phyloP scores from a whole-genome alignment of 2,888 invertebrate genomes.

The Steinernema hermaphroditum region DNA sequence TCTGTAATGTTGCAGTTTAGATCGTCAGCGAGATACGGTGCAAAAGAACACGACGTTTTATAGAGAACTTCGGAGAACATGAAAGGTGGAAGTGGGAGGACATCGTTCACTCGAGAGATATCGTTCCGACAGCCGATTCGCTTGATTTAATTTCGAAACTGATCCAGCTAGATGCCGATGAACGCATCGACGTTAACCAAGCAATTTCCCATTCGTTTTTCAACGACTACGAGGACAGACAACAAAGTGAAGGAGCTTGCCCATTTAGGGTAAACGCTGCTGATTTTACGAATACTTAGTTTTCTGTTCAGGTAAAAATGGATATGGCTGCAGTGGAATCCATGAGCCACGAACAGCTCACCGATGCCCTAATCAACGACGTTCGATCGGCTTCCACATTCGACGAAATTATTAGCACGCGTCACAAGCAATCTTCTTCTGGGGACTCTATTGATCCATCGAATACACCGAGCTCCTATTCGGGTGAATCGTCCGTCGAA shows the following conservation, averaged over 20 bases:
- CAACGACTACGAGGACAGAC: slow-evolving; percentile 41
- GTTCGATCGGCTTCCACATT: slow-evolving; percentile 49
- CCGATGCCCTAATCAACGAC: slow-evolving; percentile 51
- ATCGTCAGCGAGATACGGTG: slow-evolving; percentile 56
- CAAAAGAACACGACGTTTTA: slow-evolving; percentile 55
- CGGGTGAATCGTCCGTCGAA: slow-evolving; percentile 11
- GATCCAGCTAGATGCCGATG: slow-evolving; percentile 48
- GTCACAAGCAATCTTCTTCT: slow-evolving; percentile 17
- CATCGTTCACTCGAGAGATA: slow-evolving; percentile 41
- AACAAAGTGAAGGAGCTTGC: slow-evolving; percentile 48
- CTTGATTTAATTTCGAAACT: slow-evolving; percentile 53
- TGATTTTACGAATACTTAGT: too few relatives aligned
- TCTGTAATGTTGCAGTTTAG: slow-evolving; percentile 37
- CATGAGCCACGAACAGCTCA: slow-evolving; percentile 51
- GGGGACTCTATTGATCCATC: slow-evolving; percentile 23
- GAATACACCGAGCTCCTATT: slow-evolving; percentile 14
- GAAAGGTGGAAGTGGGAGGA: slow-evolving; percentile 48
- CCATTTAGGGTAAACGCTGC: slow-evolving; percentile 52
- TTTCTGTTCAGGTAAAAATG: slow-evolving; percentile 53
- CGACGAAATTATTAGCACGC: neutral
- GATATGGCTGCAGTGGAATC: slow-evolving; percentile 63
- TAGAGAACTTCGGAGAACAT: slow-evolving; percentile 48
- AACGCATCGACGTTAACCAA: slow-evolving; percentile 49
- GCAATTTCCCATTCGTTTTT: slow-evolving; percentile 57
- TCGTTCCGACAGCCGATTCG: slow-evolving; percentile 37